Percentiles rank a stretch among this genome's conserved stretches.
Conservation (phyloP, 2,113 vertebrate genomes). For the Vanacampus margaritifer region DNA sequence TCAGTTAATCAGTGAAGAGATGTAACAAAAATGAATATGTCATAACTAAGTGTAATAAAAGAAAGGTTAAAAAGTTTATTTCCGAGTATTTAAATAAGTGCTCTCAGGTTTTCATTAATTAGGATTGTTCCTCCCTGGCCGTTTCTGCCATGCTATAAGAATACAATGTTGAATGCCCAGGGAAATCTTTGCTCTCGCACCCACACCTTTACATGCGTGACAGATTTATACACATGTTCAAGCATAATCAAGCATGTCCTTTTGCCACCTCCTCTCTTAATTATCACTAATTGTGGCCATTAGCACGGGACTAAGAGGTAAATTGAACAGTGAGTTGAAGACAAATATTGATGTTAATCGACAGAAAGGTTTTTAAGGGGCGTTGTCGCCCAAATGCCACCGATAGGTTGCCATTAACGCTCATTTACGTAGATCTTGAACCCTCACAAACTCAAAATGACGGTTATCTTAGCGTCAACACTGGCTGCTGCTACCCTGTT, state of each 20-base stretch:
- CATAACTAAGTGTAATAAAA: background rate
- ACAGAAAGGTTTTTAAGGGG: constrained; percentile 46
- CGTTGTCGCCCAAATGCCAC: constrained; percentile 47
- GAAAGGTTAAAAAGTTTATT: background rate
- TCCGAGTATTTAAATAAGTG: background rate
- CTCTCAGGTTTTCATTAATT: background rate
- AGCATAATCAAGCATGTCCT: constrained; percentile 15
- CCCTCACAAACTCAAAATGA: constrained; percentile 51
- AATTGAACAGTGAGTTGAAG: constrained; percentile 68
- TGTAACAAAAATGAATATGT: background rate
- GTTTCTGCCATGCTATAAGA: background rate
- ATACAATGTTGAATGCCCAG: background rate
- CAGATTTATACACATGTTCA: constrained; percentile 11
- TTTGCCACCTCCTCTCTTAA: constrained; percentile 69
- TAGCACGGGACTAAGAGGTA: constrained; percentile 82
- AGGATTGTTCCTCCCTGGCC: background rate
- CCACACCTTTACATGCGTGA: constrained; percentile 7
- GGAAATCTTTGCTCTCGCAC: background rate
- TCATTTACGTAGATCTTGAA: constrained; percentile 65
- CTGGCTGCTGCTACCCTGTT: constrained; percentile 9
- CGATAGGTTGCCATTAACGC: constrained; percentile 66
- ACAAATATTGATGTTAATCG: constrained; percentile 75
- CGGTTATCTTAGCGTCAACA: constrained; percentile 48
- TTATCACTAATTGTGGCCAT: constrained; percentile 86
- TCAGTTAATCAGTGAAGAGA: background rate